Percentiles rank a stretch among this genome's conserved stretches.
These are phyloP conservation scores for Pseudochromis fuscus DNA, from an alignment of 2,797 vertebrate genomes.

Conservation along the genomic window DNA sequence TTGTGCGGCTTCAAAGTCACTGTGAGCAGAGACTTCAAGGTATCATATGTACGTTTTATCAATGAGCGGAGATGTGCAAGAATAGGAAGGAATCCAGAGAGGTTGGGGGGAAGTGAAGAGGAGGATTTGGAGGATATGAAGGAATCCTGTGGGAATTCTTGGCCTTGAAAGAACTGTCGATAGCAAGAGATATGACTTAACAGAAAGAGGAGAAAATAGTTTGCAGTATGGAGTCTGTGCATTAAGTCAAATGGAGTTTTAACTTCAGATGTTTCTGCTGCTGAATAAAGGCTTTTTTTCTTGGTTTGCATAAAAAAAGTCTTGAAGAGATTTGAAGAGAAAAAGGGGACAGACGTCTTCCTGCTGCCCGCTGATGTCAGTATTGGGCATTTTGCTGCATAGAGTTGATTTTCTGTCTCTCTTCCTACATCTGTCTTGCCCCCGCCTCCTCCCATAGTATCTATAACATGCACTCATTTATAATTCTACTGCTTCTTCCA, in stretches of 20 bases:
- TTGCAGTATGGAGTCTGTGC: constrained; percentile 12
- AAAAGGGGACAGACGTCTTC: constrained; percentile 22
- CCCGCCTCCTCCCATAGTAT: constrained; percentile 11
- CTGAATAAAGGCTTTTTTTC: constrained; percentile 13
- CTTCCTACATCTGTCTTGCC: constrained; percentile 3
- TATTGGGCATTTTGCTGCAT: constrained; percentile 45
- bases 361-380: constrained; percentile 24
- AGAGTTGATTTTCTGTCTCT: constrained; percentile 31
- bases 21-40: constrained; percentile 62
- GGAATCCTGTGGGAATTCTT: constrained; percentile 35
- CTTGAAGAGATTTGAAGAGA: background rate
- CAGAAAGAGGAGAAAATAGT: constrained; percentile 40
- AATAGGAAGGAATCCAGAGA: constrained; percentile 43
- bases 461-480: constrained; percentile 17
- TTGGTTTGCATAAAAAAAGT: background rate
- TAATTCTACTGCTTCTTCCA: constrained; percentile 17
- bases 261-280: background rate
- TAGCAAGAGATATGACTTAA: constrained; percentile 34
- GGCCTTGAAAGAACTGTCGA: constrained; percentile 35
- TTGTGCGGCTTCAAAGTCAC: constrained; percentile 71
- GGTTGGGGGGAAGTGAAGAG: constrained; percentile 6
- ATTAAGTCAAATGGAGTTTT: constrained; percentile 36
- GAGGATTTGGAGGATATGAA: constrained; percentile 24
- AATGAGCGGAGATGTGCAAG: constrained; percentile 49
- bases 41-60: constrained; percentile 71